These are phyloP conservation scores for Virgularia gustaviana DNA, from an alignment of 92 coral and sea anemone species.

Conservation along the genomic window DNA sequence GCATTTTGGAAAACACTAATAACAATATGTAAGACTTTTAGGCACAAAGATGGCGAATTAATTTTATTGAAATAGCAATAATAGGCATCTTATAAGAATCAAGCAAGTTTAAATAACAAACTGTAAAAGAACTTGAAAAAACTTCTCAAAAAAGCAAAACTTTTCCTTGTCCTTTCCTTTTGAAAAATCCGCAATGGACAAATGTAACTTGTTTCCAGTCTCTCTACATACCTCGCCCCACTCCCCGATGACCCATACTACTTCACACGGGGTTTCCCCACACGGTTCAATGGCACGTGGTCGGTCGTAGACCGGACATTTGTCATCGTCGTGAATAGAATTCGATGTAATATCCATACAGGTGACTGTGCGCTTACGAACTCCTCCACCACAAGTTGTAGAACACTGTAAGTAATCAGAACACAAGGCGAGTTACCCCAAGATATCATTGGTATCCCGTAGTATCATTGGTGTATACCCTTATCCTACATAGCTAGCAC, in stretches of 20 bases:
- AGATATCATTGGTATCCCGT: too few species aligned
- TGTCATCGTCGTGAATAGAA: constrained; percentile 10
- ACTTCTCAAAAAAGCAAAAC: too few species aligned
- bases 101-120: too few species aligned
- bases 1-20: constrained; percentile 77
- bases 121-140: too few species aligned
- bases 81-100: too few species aligned
- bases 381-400: constrained; percentile 72
- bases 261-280: constrained; percentile 84
- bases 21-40: not conserved
- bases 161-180: too few species aligned
- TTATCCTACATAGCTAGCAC: too few species aligned
- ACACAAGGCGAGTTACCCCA: not conserved
- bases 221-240: constrained; percentile 83
- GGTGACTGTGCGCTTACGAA: constrained; percentile 52
- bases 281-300: constrained; percentile 59
- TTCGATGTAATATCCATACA: constrained; percentile 52
- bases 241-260: constrained; percentile 66
- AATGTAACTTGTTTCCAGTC: too few species aligned
- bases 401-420: constrained; percentile 59
- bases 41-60: not conserved
- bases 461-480: too few species aligned
- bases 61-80: not conserved
- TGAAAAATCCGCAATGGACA: too few species aligned
- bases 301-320: constrained; percentile 57